Percentiles rank a stretch among this genome's conserved stretches.
Conservation (phyloP, 2,888 invertebrate genomes). For the Drosophila subsilvestris region DNA sequence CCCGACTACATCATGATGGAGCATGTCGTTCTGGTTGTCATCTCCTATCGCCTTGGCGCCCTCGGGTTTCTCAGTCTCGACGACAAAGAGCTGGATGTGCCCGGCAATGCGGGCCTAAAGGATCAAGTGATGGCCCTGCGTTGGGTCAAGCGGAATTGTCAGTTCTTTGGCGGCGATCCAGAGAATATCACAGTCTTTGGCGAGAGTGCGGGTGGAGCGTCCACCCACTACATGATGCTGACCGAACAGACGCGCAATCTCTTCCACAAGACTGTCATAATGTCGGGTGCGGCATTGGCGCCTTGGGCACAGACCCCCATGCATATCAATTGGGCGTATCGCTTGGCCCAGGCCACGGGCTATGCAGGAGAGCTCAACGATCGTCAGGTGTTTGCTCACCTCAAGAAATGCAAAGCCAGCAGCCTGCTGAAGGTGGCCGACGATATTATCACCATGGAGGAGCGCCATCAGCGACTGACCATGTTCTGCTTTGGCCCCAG, state of each 20-base stretch:
- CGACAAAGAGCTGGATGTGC: slow-evolving; percentile 84
- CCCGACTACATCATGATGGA: slow-evolving; percentile 85
- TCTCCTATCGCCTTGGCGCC: slow-evolving; percentile 85
- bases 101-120: slow-evolving; percentile 86
- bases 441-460: slow-evolving; percentile 81
- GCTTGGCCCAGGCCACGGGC: slow-evolving; percentile 82
- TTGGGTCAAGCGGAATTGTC: slow-evolving; percentile 85
- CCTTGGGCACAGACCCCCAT: slow-evolving; percentile 82
- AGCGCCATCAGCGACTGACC: slow-evolving; percentile 76
- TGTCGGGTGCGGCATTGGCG: slow-evolving; percentile 81
- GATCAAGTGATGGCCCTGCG: slow-evolving; percentile 85
- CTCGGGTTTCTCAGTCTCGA: slow-evolving; percentile 85
- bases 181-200: slow-evolving; percentile 85
- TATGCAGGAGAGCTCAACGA: slow-evolving; percentile 81
- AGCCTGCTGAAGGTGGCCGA: slow-evolving; percentile 81
- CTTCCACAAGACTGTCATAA: slow-evolving; percentile 82
- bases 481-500: slow-evolving; percentile 81
- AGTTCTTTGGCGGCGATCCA: slow-evolving; percentile 85
- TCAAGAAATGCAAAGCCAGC: slow-evolving; percentile 80
- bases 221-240: slow-evolving; percentile 85
- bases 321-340: slow-evolving; percentile 73
- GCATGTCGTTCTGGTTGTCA: slow-evolving; percentile 84
- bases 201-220: slow-evolving; percentile 85
- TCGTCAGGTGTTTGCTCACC: slow-evolving; percentile 79
- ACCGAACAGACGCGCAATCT: slow-evolving; percentile 84